Evolutionary conservation across 2,797 vertebrate genomes (phyloP).

Genomic region (Rhinichthys osculus): DNA sequence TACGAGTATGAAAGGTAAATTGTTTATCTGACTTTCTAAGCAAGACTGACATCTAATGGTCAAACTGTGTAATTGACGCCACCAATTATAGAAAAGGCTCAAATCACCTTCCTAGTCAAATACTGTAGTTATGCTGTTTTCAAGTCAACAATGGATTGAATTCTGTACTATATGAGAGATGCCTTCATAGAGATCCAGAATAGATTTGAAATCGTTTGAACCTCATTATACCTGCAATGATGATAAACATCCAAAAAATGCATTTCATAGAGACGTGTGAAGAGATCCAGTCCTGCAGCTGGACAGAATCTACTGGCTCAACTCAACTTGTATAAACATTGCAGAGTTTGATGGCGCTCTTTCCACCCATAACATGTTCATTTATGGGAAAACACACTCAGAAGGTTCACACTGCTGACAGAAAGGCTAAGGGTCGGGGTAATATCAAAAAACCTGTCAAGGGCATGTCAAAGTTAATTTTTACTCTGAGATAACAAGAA

Average conservation of each 20-base stretch:
- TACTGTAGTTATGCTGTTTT: not conserved
- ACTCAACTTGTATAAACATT: slow-evolving; percentile 49
- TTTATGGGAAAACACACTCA: slow-evolving; percentile 60
- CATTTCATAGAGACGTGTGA: slow-evolving; percentile 13
- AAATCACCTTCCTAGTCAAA: slow-evolving; percentile 3
- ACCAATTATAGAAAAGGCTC: not conserved
- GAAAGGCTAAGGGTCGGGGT: not conserved
- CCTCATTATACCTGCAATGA: not conserved
- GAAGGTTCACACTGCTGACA: slow-evolving; percentile 17
- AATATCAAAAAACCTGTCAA: not conserved
- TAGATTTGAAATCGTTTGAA: not conserved
- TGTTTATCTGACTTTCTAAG: slow-evolving; percentile 26
- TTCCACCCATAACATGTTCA: slow-evolving; percentile 53
- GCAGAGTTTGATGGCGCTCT: not conserved
- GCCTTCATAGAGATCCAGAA: too few relatives aligned
- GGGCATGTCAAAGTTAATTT: not conserved
- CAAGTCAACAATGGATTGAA: not conserved
- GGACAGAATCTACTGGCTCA: slow-evolving; percentile 55
- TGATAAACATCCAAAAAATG: slow-evolving; percentile 1
- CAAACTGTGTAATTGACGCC: slow-evolving; percentile 4
- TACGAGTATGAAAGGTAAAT: too few relatives aligned
- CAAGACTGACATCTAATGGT: slow-evolving; percentile 65
- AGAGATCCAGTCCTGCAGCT: slow-evolving; percentile 49
- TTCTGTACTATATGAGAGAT: not conserved
- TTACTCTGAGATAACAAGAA: not conserved